Evolutionary conservation across 2,888 invertebrate genomes (phyloP).

Genomic region (Laothoe populi): DNA sequence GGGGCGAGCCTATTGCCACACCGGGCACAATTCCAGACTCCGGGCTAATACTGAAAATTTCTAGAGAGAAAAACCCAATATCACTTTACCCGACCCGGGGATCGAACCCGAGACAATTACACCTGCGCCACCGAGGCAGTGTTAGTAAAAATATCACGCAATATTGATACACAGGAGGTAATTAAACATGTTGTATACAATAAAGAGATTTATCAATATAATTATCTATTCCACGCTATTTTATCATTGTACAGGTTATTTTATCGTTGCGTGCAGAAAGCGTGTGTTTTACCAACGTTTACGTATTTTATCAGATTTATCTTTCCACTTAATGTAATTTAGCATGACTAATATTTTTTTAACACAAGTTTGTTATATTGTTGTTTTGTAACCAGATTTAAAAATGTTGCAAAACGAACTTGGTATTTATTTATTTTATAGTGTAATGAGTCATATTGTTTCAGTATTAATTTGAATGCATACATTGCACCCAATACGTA

Average conservation of each 20-base stretch:
- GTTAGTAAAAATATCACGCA: conserved; percentile 1
- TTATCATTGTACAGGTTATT: neutral
- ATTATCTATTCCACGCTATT: neutral
- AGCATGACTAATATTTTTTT: neutral
- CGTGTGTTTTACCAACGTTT: neutral
- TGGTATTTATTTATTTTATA: too few relatives aligned
- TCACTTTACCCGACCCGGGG: too few relatives aligned
- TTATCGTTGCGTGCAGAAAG: conserved; percentile 2
- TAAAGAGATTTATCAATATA: neutral
- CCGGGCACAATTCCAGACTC: too few relatives aligned
- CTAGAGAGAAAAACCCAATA: too few relatives aligned
- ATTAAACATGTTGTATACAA: neutral
- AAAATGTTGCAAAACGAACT: too few relatives aligned
- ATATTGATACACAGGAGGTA: neutral
- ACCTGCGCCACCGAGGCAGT: neutral
- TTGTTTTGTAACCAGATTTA: neutral
- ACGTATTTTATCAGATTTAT: neutral
- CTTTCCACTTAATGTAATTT: neutral
- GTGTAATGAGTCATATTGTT: too few relatives aligned
- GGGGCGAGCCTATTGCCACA: too few relatives aligned
- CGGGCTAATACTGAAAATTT: too few relatives aligned
- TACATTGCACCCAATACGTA: too few relatives aligned
- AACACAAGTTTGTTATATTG: neutral
- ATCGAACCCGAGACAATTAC: too few relatives aligned
- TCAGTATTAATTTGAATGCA: too few relatives aligned